phyloP scores from a whole-genome alignment of 1,140 invertebrate genomes.

The Bombus waltoni region DNA sequence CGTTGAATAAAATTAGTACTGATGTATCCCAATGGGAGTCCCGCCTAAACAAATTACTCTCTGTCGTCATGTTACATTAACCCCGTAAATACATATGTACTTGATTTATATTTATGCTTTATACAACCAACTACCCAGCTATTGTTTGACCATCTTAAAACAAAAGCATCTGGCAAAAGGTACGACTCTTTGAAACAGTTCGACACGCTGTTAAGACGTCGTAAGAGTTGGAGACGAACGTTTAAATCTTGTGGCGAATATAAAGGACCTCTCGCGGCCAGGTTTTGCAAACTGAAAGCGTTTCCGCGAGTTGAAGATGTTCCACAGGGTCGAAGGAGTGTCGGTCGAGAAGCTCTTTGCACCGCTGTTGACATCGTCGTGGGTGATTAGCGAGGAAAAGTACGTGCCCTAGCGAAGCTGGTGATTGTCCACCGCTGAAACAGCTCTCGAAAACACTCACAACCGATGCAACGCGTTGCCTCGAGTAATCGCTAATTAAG shows the following conservation, averaged over 20 bases:
- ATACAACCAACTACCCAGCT: not conserved
- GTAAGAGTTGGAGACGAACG: no score
- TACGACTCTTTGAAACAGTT: not conserved
- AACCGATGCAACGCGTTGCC: not conserved
- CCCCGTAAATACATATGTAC: not conserved
- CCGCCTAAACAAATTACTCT: no score
- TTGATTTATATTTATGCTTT: not conserved
- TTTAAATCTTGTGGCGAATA: not conserved
- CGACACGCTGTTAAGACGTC: no score
- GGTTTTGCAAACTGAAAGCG: constrained; percentile 19
- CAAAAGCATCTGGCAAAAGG: not conserved
- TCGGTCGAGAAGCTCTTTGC: constrained; percentile 39
- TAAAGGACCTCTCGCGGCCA: not conserved
- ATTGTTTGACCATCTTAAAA: not conserved
- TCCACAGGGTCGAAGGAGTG: not conserved
- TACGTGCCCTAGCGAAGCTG: not conserved
- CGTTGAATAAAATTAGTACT: not conserved
- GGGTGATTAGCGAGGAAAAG: constrained; percentile 47
- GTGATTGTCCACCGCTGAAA: constrained; percentile 9
- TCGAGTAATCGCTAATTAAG: constrained; percentile 25
- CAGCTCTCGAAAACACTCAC: constrained; percentile 23
- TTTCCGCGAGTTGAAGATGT: not conserved
- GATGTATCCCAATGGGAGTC: not conserved
- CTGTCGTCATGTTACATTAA: not conserved
- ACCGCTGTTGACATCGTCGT: constrained; percentile 3